Evolutionary conservation across 2,113 vertebrate genomes (phyloP).

Genomic region (Crocuta crocuta): DNA sequence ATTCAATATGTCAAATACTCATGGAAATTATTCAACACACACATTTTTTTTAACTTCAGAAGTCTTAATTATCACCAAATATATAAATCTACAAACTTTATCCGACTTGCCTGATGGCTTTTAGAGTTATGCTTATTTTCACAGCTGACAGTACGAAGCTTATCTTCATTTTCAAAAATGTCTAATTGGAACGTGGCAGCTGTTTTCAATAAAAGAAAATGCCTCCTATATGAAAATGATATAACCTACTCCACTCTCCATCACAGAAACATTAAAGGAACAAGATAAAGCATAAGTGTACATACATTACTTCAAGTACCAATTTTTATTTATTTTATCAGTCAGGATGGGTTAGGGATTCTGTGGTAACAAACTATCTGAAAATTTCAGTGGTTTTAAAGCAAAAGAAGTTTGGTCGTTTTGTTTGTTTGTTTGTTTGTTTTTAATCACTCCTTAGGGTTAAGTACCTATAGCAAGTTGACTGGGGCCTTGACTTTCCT

Average conservation of each 20-base stretch:
- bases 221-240: not conserved
- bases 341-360: not conserved
- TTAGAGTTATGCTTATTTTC: conserved; percentile 66
- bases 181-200: conserved; percentile 47
- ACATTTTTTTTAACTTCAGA: conserved; percentile 54
- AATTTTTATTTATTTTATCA: not conserved
- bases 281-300: not conserved
- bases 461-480: too few relatives aligned
- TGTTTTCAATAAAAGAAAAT: conserved; percentile 51
- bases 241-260: not conserved
- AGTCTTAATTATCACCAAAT: conserved; percentile 66
- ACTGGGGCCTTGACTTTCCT: not conserved
- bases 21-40: not conserved
- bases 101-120: conserved; percentile 42
- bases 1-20: not conserved
- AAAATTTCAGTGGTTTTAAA: not conserved
- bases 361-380: not conserved
- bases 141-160: conserved; percentile 14
- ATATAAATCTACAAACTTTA: conserved; percentile 44
- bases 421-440: too few relatives aligned
- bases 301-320: not conserved
- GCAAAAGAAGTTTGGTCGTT: not conserved
- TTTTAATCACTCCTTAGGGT: not conserved
- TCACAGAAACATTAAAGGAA: not conserved
- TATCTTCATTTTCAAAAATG: conserved; percentile 52